Conservation (phyloP, 1,140 invertebrate species). For the Bombus picipes region DNA sequence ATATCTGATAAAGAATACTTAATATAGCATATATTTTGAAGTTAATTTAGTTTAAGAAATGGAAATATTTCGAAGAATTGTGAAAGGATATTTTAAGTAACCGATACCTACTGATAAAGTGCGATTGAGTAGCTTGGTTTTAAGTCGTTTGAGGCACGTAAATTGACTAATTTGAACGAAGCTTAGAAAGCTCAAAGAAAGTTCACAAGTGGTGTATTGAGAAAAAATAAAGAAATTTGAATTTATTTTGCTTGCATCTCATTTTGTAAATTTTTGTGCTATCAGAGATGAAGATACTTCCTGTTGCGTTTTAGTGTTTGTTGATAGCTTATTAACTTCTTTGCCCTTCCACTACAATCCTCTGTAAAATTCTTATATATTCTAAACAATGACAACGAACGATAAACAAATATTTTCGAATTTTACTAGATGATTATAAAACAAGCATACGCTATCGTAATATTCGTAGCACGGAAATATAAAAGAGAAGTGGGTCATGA, state of each 20-base stretch:
- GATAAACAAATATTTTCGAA: not conserved
- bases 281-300: not conserved
- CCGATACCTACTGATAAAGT: no score
- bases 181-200: no score
- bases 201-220: rapidly evolving
- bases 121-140: no score
- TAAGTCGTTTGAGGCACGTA: no score
- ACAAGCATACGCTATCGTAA: not conserved
- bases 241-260: not conserved
- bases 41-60: not conserved
- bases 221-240: not conserved
- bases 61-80: not conserved
- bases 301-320: no score
- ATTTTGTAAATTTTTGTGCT: not conserved
- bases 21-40: not conserved
- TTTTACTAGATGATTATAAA: not conserved
- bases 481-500: not conserved
- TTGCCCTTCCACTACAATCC: no score
- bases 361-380: no score
- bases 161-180: not conserved
- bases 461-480: not conserved
- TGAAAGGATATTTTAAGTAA: not conserved
- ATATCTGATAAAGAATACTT: not conserved
- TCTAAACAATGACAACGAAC: no score
- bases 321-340: no score